Conservation (phyloP, 1,140 invertebrate genomes). For the Psix sp. region DNA sequence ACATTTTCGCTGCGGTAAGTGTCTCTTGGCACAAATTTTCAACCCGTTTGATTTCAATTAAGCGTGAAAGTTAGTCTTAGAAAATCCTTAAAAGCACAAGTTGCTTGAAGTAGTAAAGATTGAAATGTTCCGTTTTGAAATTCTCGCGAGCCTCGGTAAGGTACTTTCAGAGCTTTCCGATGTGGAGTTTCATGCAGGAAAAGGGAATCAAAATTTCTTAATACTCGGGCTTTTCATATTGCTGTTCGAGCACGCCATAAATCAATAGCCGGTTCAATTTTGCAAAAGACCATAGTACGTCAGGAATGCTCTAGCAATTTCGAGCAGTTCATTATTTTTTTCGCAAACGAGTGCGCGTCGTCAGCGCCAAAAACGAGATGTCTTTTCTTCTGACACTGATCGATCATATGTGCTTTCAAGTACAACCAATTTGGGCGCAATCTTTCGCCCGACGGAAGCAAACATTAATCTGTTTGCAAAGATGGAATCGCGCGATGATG, state of each 20-base stretch:
- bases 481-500: slow-evolving; percentile 56
- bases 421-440: slow-evolving; percentile 53
- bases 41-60: slow-evolving; percentile 34
- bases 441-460: slow-evolving; percentile 44
- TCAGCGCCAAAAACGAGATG: slow-evolving; percentile 11
- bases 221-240: slow-evolving; percentile 1
- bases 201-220: slow-evolving; percentile 15
- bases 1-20: slow-evolving; percentile 14
- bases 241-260: not conserved
- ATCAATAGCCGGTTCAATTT: slow-evolving; percentile 13
- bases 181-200: slow-evolving; percentile 14
- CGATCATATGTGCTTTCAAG: slow-evolving; percentile 41
- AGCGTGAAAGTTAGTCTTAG: slow-evolving; percentile 28
- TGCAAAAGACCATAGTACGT: no score
- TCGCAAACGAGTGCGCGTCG: slow-evolving; percentile 1
- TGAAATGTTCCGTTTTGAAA: slow-evolving; percentile 30
- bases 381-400: slow-evolving; percentile 53
- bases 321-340: slow-evolving; percentile 12
- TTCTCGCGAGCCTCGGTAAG: slow-evolving; percentile 22
- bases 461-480: slow-evolving; percentile 59
- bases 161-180: slow-evolving; percentile 17
- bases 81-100: slow-evolving; percentile 24
- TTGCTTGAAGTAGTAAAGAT: slow-evolving; percentile 29
- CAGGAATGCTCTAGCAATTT: no score
- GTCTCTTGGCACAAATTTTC: slow-evolving; percentile 12